Evolutionary conservation across 2,113 vertebrate genomes (phyloP).

Genomic region (Nerophis ophidion): DNA sequence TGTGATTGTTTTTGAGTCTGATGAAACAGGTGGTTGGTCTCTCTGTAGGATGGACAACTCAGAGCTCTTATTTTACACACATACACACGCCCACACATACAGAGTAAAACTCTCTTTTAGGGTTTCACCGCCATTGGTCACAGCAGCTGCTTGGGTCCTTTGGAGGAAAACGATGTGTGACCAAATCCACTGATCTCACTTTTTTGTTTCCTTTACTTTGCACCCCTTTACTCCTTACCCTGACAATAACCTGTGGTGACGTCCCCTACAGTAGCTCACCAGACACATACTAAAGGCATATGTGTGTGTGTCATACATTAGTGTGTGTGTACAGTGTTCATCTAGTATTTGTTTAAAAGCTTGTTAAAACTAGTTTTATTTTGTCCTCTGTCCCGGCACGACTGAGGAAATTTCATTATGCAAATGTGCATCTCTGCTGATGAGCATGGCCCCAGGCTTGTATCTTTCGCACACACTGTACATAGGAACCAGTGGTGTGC

Average conservation of each 20-base stretch:
- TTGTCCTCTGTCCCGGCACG: conserved; percentile 48
- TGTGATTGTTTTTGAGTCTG: conserved; percentile 17
- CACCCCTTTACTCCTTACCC: too few relatives aligned
- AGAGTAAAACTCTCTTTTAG: conserved; percentile 11
- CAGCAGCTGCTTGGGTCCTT: conserved; percentile 66
- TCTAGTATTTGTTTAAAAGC: conserved; percentile 50
- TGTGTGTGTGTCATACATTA: neutral
- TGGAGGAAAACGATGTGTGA: conserved; percentile 62
- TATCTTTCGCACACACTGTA: conserved; percentile 40
- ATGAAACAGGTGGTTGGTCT: neutral
- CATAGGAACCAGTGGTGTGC: too few relatives aligned
- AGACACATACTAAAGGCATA: too few relatives aligned
- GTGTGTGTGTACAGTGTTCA: conserved; percentile 5
- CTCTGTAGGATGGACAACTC: conserved; percentile 10
- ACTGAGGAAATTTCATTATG: conserved; percentile 66
- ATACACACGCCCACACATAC: neutral
- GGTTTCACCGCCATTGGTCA: conserved; percentile 36
- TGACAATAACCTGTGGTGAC: too few relatives aligned
- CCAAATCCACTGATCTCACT: conserved; percentile 53
- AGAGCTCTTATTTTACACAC: neutral
- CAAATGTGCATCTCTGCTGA: conserved; percentile 61
- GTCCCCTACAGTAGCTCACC: too few relatives aligned
- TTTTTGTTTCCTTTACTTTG: neutral
- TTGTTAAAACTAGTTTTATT: conserved; percentile 59
- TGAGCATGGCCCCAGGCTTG: conserved; percentile 59